Evolutionary conservation across 2,113 vertebrate species (phyloP), one percentile per base, ranked within the genome.

Genomic region (Hippocampus barbouri): DNA sequence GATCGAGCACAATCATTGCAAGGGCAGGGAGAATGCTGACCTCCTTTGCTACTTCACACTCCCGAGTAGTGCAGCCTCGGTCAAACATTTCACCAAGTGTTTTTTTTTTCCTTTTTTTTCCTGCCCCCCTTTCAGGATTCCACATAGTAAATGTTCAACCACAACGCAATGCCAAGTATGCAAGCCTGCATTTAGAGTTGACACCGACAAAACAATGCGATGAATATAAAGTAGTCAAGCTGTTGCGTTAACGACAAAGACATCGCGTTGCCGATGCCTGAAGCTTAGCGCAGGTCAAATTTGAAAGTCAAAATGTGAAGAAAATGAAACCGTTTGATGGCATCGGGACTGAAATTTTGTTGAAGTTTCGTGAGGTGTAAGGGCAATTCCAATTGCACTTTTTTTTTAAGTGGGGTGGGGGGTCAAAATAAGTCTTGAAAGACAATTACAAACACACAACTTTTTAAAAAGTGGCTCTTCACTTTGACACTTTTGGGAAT

Each of bases 141-240:
- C 59, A 30, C 23, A 16, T 2, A 30, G 59, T 61, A 20, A 61
- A 61, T 61, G 59, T 61, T 61, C 59, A 61, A 61, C 59, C 16
- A 61, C 59, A 20, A 34, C 16, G 59, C 59, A 61, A 61, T 61
- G 59, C 27, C 27, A 61, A 61, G 27, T 61, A 61, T 61, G 59
- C 23, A 21, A 59, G 11, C 11, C 56, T 23, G 27, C 59, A 61
- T 61, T 61, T 34, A 18, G 25, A 18, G 59, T 30, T 6, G 5
- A 61, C 27, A 34, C 15, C 34, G 27, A 61, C 59, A 30, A 59
- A 27, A 61, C 59, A 54, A 9, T 62, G 38, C 21, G 5, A 8
- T 41, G 61, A 40, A 41, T 21, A 40, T 16, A 15, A 30, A 40
- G 53, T 23, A 10, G 8, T 56, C 21, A 56, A 56, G 23, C 21